These are phyloP conservation scores for Macrocentrus cingulum DNA, from an alignment of 1,140 invertebrate genomes.

Conservation along the genomic window DNA sequence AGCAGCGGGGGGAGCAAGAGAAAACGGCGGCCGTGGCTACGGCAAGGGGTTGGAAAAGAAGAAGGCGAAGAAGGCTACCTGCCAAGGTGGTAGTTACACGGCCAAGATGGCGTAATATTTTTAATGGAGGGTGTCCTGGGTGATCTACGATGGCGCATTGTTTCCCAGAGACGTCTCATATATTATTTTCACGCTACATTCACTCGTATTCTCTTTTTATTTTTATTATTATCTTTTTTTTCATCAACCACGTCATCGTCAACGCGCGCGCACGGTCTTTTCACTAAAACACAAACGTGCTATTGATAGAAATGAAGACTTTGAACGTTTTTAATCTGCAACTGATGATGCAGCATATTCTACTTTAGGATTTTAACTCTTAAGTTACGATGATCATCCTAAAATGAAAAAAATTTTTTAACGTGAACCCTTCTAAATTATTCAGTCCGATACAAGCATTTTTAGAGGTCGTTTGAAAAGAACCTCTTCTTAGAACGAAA, in stretches of 20 bases:
- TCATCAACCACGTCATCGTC: constrained; percentile 6
- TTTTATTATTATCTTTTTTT: constrained; percentile 15
- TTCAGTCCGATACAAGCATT: too few species aligned
- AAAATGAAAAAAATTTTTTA: too few species aligned
- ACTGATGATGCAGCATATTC: too few species aligned
- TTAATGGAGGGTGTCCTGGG: constrained; percentile 53
- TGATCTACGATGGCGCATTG: constrained; percentile 45
- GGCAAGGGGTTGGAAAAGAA: constrained; percentile 17
- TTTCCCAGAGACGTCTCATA: constrained; percentile 46
- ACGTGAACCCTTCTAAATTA: too few species aligned
- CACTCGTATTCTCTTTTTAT: constrained; percentile 1
- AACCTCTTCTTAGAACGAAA: too few species aligned
- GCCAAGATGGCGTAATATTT: constrained; percentile 53
- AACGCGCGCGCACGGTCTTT: too few species aligned
- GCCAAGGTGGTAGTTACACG: constrained; percentile 29
- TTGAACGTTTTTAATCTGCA: too few species aligned
- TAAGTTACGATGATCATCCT: too few species aligned
- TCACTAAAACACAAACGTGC: too few species aligned
- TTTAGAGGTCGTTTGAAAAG: too few species aligned
- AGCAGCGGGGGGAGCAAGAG: not conserved
- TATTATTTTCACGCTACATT: constrained; percentile 42
- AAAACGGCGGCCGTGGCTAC: not conserved
- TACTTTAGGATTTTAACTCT: too few species aligned
- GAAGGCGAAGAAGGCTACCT: constrained; percentile 6
- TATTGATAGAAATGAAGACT: too few species aligned